phyloP scores from a whole-genome alignment of 2,888 invertebrate genomes.

The Harpalus rufipes region DNA sequence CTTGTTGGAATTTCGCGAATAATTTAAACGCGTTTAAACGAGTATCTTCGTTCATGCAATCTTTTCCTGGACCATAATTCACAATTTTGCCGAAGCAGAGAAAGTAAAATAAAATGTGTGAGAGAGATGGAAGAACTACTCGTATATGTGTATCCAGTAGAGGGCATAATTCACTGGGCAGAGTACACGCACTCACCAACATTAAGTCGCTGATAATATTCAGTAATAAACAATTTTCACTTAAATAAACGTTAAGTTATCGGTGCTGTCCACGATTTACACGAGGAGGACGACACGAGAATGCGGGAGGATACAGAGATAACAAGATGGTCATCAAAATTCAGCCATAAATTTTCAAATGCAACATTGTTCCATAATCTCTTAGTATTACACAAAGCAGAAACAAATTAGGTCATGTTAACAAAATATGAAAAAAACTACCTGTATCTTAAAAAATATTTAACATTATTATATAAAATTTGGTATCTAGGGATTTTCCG shows the following conservation, averaged over 20 bases:
- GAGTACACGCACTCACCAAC: conserved; percentile 37
- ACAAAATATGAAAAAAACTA: too few species aligned
- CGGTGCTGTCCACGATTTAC: conserved; percentile 29
- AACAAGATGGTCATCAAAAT: not conserved
- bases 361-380: not conserved
- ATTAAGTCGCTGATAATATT: conserved; percentile 43
- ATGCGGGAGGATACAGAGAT: conserved; percentile 8
- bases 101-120: conserved; percentile 53
- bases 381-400: too few species aligned
- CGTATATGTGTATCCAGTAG: conserved; percentile 3
- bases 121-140: not conserved
- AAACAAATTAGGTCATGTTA: too few species aligned
- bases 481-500: too few species aligned
- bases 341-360: conserved; percentile 11
- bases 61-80: conserved; percentile 50
- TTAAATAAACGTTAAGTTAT: conserved; percentile 55
- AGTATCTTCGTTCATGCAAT: conserved; percentile 9
- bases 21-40: conserved; percentile 40
- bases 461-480: too few species aligned
- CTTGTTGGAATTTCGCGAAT: conserved; percentile 27
- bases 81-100: conserved; percentile 57
- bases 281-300: not conserved
- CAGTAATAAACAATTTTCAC: conserved; percentile 56
- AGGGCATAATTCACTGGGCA: conserved; percentile 38
- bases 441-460: too few species aligned